Evolutionary conservation across 2,797 vertebrate species (phyloP), one percentile per base, ranked within the genome.

Genomic region (Epinephelus malabaricus): DNA sequence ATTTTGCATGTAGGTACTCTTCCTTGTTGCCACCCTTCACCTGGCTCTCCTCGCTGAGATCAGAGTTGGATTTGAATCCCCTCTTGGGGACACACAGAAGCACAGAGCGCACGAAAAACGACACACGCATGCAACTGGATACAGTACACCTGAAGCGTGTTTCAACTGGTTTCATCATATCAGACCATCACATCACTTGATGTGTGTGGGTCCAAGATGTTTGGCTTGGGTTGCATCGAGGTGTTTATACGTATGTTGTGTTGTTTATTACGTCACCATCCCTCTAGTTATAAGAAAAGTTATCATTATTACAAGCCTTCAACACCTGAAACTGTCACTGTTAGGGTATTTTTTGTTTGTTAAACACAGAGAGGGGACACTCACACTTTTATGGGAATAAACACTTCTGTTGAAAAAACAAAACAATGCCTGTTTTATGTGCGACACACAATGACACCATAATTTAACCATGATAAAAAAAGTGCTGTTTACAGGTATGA

Each of bases 141-240:
- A 65, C 58, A 72, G 85, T 79, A 63, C 79, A 92, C 92, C 93
- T 94, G 84, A 82, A 94, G 91, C 86, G 43, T 82, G 87, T 95
- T 95, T 93, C 94, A 89, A 63, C 74, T 78, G 54, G 82, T 94
- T 95, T 95, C 93, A 92, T 94, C 94, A 95, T 90, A 83, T 79
- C 73, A 63, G 45, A 85, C 60, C 78, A 68, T 73, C 76, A 34
- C 85, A 82, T 78, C 21, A 67, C 80, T 91, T 86, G 78, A 73
- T 90, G 73, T 69, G 53, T 87, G 69, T 72, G 76, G 74, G 86
- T 86, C 81, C 73, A 60, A 63, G 68, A 73, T 86, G 79, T 88
- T 89, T 84, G 86, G 69, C 61, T 72, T 69, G n/a, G 68, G 53
- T 64, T 79, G 59, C 40, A 72, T 84, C 66, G 61, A 55, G 66